Conservation (phyloP, 1,140 invertebrate genomes). For the Mizuhopecten yessoensis region DNA sequence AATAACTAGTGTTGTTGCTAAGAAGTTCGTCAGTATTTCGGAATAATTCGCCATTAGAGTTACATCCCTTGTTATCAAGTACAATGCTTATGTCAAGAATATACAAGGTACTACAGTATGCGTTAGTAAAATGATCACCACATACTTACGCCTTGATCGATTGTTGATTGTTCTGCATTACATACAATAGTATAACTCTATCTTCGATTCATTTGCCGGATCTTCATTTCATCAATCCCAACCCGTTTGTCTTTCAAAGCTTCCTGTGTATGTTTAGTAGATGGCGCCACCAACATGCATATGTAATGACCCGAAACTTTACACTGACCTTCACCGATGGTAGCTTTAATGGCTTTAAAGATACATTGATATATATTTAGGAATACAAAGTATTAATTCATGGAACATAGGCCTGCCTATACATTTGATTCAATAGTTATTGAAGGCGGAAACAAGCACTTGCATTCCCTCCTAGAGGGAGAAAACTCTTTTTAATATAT, state of each 20-base stretch:
- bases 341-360: neutral
- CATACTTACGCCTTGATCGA: neutral
- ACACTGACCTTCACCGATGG: neutral
- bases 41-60: neutral
- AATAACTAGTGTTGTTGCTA: neutral
- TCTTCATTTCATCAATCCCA: neutral
- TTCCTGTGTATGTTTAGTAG: conserved; percentile 24
- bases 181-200: neutral
- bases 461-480: neutral
- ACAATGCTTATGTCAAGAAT: conserved; percentile 5
- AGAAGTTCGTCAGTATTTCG: neutral
- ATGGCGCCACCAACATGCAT: conserved; percentile 22
- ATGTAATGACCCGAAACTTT: conserved; percentile 38
- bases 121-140: neutral
- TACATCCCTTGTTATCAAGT: neutral
- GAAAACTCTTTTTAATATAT: neutral
- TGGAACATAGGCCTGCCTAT: neutral
- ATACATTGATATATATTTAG: neutral
- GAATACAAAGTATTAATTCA: neutral
- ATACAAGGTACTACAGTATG: neutral
- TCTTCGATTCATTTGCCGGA: neutral
- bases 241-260: neutral
- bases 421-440: neutral
- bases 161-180: neutral
- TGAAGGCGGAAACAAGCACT: neutral